Evolutionary conservation across 2,113 vertebrate species (phyloP), one percentile per base, ranked within the genome.

Genomic region (Cygnus atratus): DNA sequence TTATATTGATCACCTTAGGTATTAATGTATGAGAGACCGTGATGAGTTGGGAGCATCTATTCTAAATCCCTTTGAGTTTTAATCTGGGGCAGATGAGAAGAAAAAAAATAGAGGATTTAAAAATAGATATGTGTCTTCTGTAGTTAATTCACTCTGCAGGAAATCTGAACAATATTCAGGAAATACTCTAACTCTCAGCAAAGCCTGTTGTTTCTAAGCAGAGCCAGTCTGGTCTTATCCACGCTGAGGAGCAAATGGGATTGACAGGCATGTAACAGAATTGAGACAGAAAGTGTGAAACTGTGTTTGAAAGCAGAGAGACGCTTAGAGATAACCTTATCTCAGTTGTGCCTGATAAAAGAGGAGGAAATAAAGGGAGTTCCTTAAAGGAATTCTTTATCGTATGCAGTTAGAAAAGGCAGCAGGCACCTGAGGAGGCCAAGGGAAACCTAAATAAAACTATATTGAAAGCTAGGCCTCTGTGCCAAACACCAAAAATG

Each of bases 231-330:
- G 84, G 77, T 96, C 50, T 94, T 87, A 92, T 89, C 92, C 66
- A 66, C 0, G 0, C 67, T 92, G 87, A 93, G 84, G 55, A 94
- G 84, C n/a, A 92, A 96, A 96, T 93, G 95, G 74, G 50, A 95
- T 95, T 96, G 96, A 96, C 96, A 96, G 84, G 93, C 95, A 66
- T 96, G 80, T 82, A 95, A 88, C 89, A 90, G 85, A 95, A 88
- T 72, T 94, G 92, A 94, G 77, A 94, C 66, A 93, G 80, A 87
- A 91, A 96, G 86, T 93, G 92, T 93, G 93, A 91, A 93, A 89
- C 84, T 82, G 29, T 87, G 93, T 96, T 94, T 95, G 91, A 96
- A 95, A 96, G 93, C 91, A 89, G 39, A 76, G 73, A 72, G 77
- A 90, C 75, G 57, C 73, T 93, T 88, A 87, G 50, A 92, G 66